phyloP scores from a whole-genome alignment of 2,797 vertebrate genomes.

The Crax fasciolata region DNA sequence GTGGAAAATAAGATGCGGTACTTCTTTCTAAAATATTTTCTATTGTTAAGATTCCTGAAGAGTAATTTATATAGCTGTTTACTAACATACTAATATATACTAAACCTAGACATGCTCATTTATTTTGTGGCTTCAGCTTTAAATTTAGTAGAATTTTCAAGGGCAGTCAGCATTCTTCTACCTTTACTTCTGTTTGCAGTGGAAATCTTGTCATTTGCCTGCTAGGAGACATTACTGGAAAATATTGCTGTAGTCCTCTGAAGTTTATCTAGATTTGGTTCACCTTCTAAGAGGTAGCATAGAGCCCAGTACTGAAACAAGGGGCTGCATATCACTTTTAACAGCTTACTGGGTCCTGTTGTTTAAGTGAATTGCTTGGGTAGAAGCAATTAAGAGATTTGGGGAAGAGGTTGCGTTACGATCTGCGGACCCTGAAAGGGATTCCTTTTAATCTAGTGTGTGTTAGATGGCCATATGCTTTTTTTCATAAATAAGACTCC shows the following conservation, averaged over 20 bases:
- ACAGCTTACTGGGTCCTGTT: not conserved
- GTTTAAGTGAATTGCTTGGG: not conserved
- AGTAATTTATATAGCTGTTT: not conserved
- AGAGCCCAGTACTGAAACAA: not conserved
- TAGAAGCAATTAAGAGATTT: not conserved
- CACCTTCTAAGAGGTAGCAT: not conserved
- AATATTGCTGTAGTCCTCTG: not conserved
- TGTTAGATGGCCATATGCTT: not conserved
- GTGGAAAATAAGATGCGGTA: not conserved
- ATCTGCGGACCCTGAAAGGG: not conserved
- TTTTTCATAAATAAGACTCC: not conserved
- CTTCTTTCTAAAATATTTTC: not conserved
- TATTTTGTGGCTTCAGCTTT: not conserved
- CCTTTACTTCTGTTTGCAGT: not conserved
- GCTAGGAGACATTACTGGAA: not conserved
- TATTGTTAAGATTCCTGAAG: not conserved
- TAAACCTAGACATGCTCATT: not conserved
- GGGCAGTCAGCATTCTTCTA: not conserved
- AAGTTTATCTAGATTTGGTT: not conserved
- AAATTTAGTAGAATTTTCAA: not conserved
- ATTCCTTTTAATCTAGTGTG: not conserved
- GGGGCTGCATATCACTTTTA: not conserved
- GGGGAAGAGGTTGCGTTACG: not conserved
- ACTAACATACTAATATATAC: not conserved
- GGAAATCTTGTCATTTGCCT: not conserved